A percentile compares a stretch with the other conserved stretches of the same genome.
Evolutionary conservation across 2,888 invertebrate species (phyloP).

Genomic region (Stegophylla sp.): DNA sequence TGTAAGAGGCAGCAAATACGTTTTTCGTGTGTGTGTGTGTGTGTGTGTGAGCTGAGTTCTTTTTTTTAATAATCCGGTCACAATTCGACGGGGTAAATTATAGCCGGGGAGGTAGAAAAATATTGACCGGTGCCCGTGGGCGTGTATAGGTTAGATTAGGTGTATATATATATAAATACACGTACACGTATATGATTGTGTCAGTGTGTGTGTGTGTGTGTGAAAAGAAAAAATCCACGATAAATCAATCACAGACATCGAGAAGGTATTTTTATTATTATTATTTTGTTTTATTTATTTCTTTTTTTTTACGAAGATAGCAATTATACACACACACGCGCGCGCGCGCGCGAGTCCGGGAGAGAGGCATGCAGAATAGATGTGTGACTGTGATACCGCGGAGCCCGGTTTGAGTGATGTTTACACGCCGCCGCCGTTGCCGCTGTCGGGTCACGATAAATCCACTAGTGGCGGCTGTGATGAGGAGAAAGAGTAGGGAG

Average conservation of each 20-base stretch:
- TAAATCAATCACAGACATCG: constrained; percentile 54
- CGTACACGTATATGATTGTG: not conserved
- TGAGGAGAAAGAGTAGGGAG: not conserved
- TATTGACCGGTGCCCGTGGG: constrained; percentile 53
- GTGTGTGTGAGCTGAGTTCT: no score
- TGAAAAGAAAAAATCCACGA: constrained; percentile 48
- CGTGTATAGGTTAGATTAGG: no score
- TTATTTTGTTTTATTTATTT: constrained; percentile 13
- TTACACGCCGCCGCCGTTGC: constrained; percentile 4
- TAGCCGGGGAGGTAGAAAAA: constrained; percentile 30
- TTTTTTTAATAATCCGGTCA: constrained; percentile 47
- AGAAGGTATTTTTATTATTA: constrained; percentile 54
- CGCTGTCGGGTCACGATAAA: constrained; percentile 34
- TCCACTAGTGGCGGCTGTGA: not conserved
- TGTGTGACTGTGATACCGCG: constrained; percentile 53
- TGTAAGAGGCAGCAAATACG: not conserved
- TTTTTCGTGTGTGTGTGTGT: constrained; percentile 37
- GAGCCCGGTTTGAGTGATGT: constrained; percentile 45
- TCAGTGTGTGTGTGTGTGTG: constrained; percentile 15
- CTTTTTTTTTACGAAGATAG: constrained; percentile 41
- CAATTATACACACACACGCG: constrained; percentile 36
- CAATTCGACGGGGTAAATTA: constrained; percentile 53
- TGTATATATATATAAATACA: not conserved
- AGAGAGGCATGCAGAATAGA: constrained; percentile 38
- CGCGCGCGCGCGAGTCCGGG: not conserved